A percentile compares a stretch with the other conserved stretches of the same genome.
phyloP scores from a whole-genome alignment of 2,113 vertebrate genomes.

The Hippocampus guttulatus region DNA sequence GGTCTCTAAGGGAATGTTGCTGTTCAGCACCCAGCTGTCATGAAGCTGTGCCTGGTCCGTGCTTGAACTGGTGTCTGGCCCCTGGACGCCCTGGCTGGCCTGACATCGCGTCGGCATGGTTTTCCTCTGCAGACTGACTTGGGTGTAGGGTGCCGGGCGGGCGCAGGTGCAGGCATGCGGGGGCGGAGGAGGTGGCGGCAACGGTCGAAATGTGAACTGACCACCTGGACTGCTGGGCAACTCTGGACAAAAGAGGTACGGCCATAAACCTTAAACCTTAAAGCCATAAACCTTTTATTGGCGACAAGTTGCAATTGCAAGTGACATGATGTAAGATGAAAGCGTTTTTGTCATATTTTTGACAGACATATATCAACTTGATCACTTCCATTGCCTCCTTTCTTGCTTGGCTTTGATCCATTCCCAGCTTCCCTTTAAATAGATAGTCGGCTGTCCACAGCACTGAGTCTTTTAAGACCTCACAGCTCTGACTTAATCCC shows the following conservation, averaged over 20 bases:
- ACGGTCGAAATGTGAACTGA: conserved; percentile 93
- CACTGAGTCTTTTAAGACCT: conserved; percentile 64
- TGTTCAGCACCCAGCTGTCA: conserved; percentile 97
- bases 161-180: conserved; percentile 91
- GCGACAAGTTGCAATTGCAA: conserved; percentile 57
- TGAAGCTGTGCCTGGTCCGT: conserved; percentile 80
- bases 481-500: conserved; percentile 68
- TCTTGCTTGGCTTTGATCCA: conserved; percentile 57
- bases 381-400: conserved; percentile 48
- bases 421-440: conserved; percentile 60
- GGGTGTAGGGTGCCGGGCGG: conserved; percentile 80
- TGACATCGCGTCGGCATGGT: conserved; percentile 92
- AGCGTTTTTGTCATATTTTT: conserved; percentile 64
- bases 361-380: conserved; percentile 67
- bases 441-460: conserved; percentile 52
- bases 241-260: conserved; percentile 65
- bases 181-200: conserved; percentile 86
- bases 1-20: conserved; percentile 95
- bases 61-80: conserved; percentile 73
- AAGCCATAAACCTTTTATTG: conserved; percentile 62
- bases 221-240: conserved; percentile 85
- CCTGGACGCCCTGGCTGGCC: conserved; percentile 76
- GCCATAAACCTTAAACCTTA: too few relatives aligned
- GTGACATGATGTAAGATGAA: conserved; percentile 46
- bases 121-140: conserved; percentile 86